Base-by-base conservation (phyloP, 1,140 invertebrate genomes). In the Bombus confusus region DNA sequence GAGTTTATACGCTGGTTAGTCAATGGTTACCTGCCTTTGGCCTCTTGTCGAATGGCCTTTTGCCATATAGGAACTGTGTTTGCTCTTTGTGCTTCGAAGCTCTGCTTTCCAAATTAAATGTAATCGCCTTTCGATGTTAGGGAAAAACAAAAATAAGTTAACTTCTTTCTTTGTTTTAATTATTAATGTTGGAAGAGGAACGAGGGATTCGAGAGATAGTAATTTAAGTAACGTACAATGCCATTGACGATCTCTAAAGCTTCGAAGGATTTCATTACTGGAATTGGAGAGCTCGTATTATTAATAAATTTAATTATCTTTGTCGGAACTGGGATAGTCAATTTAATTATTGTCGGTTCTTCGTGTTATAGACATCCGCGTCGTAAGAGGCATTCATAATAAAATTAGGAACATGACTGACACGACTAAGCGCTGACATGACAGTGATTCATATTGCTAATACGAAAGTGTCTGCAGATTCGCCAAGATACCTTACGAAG, bases 1-100 rank as follows among this genome's bases (percentile, higher is more conserved):
- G 72, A 90, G 83, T 90, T 90, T 90, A 86, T 86, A 76, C 79
- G 43, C 62, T n/a, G 66, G 76, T 81, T 88, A 82, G 80, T 83
- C 89, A 72, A 57, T 86, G 88, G 83, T 80, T 80, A 78, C 66
- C 64, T 47, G 66, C 25, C 66, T 34, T 74, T 59, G 43, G 62
- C 22, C 77, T 68, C 69, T 86, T 80, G 62, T 79, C 72, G 34
- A 69, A 34, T 77, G 10, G 25, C 57, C 64, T 69, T 87, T 85
- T 72, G 69, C 64, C 64, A 74, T 52, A 28, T 59, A 64, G 37
- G n/a, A 71, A 71, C 77, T 84, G 79, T 84, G 79, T 66, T 83
- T 43, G 31, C 59, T 86, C 80, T 90, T 74, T 84, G 59, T 13
- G 25, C 1, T 22, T 8, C 47, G 8, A 52, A 52, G 47, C 47